phyloP scores from a whole-genome alignment of 1,140 invertebrate species.

The Trinorchestia longiramus region DNA sequence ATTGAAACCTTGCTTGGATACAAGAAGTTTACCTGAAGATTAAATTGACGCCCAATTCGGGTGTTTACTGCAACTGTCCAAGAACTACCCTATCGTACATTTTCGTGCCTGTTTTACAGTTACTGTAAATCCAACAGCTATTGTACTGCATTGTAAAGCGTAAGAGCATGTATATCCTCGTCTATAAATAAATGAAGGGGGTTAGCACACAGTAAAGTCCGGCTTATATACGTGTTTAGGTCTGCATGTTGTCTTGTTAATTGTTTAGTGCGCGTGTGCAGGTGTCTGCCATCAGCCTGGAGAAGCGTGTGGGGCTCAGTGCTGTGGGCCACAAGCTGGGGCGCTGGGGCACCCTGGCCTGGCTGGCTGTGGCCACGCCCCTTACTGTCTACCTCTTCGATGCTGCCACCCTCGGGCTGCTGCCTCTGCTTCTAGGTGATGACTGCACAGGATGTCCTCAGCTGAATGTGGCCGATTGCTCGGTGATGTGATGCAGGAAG shows the following conservation, averaged over 20 bases:
- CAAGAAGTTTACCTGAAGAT: too few relatives aligned
- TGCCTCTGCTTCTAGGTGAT: neutral
- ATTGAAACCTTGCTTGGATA: too few relatives aligned
- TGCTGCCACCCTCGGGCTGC: constrained; percentile 7
- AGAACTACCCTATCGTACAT: too few relatives aligned
- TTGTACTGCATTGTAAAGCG: too few relatives aligned
- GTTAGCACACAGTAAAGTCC: too few relatives aligned
- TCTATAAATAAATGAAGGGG: too few relatives aligned
- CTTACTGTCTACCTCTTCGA: constrained; percentile 29
- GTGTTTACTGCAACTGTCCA: too few relatives aligned
- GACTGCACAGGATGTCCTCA: neutral
- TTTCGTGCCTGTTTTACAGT: too few relatives aligned
- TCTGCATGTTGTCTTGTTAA: neutral
- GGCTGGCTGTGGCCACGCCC: constrained; percentile 25
- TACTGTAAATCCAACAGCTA: too few relatives aligned
- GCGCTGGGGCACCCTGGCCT: constrained; percentile 20
- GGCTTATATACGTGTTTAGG: neutral
- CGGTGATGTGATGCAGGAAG: neutral
- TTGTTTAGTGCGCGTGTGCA: neutral
- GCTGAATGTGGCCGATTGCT: neutral
- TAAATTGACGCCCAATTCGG: too few relatives aligned
- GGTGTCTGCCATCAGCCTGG: neutral
- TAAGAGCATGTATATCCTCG: too few relatives aligned
- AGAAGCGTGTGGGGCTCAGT: neutral
- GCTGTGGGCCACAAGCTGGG: constrained; percentile 19